These are phyloP conservation scores for Drymodes brunneopygia DNA, from an alignment of 2,113 vertebrate species.

Conservation along the genomic window DNA sequence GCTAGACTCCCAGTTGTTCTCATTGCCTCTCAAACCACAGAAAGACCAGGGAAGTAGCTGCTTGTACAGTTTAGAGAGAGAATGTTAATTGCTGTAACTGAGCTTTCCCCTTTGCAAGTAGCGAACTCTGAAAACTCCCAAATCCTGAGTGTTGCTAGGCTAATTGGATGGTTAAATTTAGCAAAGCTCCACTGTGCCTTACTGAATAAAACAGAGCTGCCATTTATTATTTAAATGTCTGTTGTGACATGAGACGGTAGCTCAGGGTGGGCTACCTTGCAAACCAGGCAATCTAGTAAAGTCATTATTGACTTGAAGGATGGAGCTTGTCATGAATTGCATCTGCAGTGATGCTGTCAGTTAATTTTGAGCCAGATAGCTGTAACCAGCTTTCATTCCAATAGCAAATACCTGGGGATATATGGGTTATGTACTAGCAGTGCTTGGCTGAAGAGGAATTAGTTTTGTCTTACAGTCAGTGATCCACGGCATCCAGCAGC, in stretches of 20 bases:
- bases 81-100: not conserved
- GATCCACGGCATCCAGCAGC: constrained; percentile 12
- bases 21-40: not conserved
- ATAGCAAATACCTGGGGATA: constrained; percentile 8
- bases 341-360: not conserved
- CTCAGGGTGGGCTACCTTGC: not conserved
- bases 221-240: constrained; percentile 27
- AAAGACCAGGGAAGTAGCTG: not conserved
- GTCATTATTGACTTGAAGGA: constrained; percentile 17
- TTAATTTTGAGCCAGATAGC: constrained; percentile 38
- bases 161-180: constrained; percentile 57
- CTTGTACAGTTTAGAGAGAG: not conserved
- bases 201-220: not conserved
- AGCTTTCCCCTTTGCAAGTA: not conserved
- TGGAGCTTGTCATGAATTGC: constrained; percentile 1
- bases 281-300: not conserved
- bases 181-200: not conserved
- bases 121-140: constrained; percentile 16
- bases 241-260: not conserved
- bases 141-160: not conserved
- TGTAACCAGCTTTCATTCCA: constrained; percentile 17
- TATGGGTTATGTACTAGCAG: not conserved
- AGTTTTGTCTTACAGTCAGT: constrained; percentile 16
- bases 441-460: constrained; percentile 34
- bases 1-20: not conserved